Percentiles rank a stretch among this genome's conserved stretches.
These are phyloP conservation scores for Microcebus ravelobensis DNA, from an alignment of 2,113 vertebrate genomes.

Conservation along the genomic window DNA sequence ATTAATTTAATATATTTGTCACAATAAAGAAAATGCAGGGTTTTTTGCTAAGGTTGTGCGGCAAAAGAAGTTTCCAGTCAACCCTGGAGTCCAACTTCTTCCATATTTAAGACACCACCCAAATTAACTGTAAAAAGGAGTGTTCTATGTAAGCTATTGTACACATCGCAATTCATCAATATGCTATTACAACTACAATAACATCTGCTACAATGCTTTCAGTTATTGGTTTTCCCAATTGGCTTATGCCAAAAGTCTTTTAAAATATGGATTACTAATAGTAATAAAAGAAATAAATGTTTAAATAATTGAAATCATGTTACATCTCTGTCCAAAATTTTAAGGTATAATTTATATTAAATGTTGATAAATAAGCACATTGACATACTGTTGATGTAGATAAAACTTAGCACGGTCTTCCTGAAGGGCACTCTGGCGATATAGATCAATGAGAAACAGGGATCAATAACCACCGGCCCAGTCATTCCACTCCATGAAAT, in stretches of 20 bases:
- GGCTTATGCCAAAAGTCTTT: neutral
- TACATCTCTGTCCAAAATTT: neutral
- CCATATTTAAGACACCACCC: neutral
- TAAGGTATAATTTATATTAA: neutral
- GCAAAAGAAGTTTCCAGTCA: neutral
- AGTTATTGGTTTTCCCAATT: neutral
- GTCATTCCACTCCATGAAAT: neutral
- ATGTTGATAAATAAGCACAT: neutral
- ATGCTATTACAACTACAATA: no score
- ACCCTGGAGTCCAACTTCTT: neutral
- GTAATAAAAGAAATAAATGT: neutral
- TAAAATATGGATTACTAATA: neutral
- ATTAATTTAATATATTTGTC: neutral
- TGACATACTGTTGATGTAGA: rapidly evolving
- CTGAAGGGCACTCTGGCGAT: no score
- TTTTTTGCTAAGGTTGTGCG: neutral
- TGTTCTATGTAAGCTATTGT: no score
- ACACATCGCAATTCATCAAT: no score
- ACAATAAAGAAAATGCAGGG: neutral
- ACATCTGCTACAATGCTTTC: neutral
- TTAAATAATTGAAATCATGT: neutral
- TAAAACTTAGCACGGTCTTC: neutral
- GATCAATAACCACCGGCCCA: no score
- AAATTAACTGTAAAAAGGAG: neutral
- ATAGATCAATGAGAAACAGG: rapidly evolving